Evolutionary conservation across 1,140 invertebrate genomes (phyloP), one percentile per base, ranked within the genome.

Genomic region (Drosophila ananassae): DNA sequence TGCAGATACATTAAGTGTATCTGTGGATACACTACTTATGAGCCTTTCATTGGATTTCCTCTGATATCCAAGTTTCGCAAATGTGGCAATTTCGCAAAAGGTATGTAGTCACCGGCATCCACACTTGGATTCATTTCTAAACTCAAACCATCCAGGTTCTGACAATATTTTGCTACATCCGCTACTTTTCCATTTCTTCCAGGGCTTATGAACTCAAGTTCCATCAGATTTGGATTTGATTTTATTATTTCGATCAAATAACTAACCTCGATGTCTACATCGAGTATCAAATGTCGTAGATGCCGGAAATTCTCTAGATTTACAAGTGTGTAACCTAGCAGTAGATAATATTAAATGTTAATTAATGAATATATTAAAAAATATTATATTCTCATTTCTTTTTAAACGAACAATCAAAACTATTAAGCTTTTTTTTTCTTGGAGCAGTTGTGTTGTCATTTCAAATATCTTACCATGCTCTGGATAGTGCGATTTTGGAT

Each of bases 111-210:
- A 2, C 7, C 12, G n/a, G 55, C 44, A 48, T 64, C 10, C 2
- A 24, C 44, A 12, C 25, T 30, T n/a, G 41, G 22, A 21, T 59
- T 64, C 22, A 64, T 64, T n/a, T 28, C 22, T 21, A 64, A 21
- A 3, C 5, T 13, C 1, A 60, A 24, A 1, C 1, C 9, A 22
- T 21, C 4, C 4, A 64, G 12, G 13, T 60, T 59, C 0, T 48
- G 21, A 17, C 55, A 21, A 22, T 39, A 60, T 2, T 24, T 13
- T 47, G 44, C 30, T 25, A 64, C 60, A 22, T 64, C 62, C 2
- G 55, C 13, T 2, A 64, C 1, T 30, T n/a, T 39, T 5, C 62
- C 62, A 3, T 39, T 13, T 6, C 60, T 60, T 50, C 48, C 56
- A 3, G 56, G 37, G 32, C 44, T 28, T 2, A 2, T 3, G 21